Conservation (phyloP, 23 tunicate species). For the Styela clava region DNA sequence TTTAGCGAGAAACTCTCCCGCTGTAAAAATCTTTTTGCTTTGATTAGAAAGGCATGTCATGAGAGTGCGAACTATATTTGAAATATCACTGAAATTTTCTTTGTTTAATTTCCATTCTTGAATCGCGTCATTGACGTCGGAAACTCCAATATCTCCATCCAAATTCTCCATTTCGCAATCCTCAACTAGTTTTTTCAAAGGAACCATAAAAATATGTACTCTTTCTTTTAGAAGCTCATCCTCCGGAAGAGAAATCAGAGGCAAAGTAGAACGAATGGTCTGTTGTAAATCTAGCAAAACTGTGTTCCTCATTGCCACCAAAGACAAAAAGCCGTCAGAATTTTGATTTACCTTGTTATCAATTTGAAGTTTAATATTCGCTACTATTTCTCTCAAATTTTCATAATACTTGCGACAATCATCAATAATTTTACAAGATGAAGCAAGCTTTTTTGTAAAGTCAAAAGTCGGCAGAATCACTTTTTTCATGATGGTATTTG, state of each 20-base stretch:
- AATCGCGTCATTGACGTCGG: neutral
- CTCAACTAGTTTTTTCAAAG: neutral
- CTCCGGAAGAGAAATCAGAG: neutral
- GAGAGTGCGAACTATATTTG: neutral
- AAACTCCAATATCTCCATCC: neutral
- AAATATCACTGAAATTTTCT: neutral
- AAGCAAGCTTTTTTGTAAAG: neutral
- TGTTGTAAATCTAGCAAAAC: neutral
- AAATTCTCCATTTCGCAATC: neutral
- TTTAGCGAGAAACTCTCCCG: neutral
- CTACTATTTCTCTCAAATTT: neutral
- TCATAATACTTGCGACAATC: neutral
- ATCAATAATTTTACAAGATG: neutral
- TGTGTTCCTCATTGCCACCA: neutral
- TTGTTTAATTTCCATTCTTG: neutral
- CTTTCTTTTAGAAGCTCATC: neutral
- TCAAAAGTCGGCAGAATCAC: neutral
- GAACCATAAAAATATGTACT: neutral
- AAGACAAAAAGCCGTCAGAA: neutral
- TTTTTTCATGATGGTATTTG: conserved; percentile 1
- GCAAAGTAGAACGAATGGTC: neutral
- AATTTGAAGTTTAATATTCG: conserved; percentile 1
- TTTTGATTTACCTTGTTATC: neutral
- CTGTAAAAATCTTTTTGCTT: neutral
- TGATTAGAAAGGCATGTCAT: neutral